Evolutionary conservation across 2,797 vertebrate species (phyloP).

Genomic region (Dryobates pubescens): DNA sequence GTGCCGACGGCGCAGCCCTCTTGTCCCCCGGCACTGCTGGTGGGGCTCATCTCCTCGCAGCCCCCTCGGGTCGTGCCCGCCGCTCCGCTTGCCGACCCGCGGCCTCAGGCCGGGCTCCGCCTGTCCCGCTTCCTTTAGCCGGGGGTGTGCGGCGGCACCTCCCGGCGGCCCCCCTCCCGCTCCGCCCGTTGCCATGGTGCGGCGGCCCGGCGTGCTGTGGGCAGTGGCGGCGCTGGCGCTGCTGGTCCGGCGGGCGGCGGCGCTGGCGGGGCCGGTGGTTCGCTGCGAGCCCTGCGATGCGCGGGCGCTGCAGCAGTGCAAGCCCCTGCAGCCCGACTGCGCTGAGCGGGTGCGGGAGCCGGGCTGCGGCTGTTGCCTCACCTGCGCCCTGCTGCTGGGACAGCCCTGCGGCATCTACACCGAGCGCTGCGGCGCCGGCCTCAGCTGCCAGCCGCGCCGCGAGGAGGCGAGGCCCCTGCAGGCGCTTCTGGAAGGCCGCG

Average conservation of each 20-base stretch:
- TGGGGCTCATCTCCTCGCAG: not conserved
- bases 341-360: conserved; percentile 86
- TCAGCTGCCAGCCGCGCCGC: conserved; percentile 83
- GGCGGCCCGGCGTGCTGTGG: conserved; percentile 78
- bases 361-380: conserved; percentile 92
- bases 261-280: conserved; percentile 85
- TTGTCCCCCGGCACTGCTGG: not conserved
- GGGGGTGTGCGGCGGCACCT: not conserved
- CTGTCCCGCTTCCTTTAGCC: not conserved
- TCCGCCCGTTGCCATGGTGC: conserved; percentile 77
- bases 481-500: conserved; percentile 89
- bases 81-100: not conserved
- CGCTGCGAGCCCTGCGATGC: conserved; percentile 89
- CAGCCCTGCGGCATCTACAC: conserved; percentile 90
- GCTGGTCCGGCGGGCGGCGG: conserved; percentile 75
- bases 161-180: not conserved
- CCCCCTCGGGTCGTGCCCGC: not conserved
- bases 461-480: conserved; percentile 87
- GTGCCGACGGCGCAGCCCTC: not conserved
- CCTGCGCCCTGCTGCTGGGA: conserved; percentile 85
- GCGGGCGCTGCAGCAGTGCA: conserved; percentile 84
- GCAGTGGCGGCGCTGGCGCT: conserved; percentile 71
- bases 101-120: not conserved
- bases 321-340: conserved; percentile 83
- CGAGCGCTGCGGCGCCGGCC: conserved; percentile 86